phyloP scores from a whole-genome alignment of 2,797 vertebrate species.

The Oreonectes daqikongensis region DNA sequence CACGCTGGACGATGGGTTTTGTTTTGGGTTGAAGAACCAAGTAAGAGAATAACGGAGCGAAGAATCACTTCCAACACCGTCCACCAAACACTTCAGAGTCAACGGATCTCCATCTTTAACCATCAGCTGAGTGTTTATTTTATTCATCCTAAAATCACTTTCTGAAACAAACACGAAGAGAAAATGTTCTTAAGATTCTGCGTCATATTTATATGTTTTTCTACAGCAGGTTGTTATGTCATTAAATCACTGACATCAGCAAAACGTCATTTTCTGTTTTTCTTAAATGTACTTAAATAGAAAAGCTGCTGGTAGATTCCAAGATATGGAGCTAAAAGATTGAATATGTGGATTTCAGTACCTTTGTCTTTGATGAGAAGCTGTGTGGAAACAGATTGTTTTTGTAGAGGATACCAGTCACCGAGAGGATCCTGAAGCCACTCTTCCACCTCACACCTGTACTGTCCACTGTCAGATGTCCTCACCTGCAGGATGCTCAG shows the following conservation, averaged over 20 bases:
- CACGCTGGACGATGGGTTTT: background rate
- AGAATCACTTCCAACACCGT: conserved; percentile 14
- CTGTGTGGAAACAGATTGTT: conserved; percentile 26
- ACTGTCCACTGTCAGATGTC: conserved; percentile 66
- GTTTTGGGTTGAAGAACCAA: conserved; percentile 57
- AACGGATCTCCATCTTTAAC: conserved; percentile 49
- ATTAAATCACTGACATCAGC: too few relatives aligned
- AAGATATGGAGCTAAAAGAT: too few relatives aligned
- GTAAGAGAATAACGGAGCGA: conserved; percentile 52
- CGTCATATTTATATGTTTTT: too few relatives aligned
- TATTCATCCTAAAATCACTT: conserved; percentile 51
- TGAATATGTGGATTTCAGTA: conserved; percentile 55
- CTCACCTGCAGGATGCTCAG: conserved; percentile 72
- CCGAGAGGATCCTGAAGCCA: conserved; percentile 71
- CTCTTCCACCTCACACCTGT: conserved; percentile 72
- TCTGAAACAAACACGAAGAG: conserved; percentile 25
- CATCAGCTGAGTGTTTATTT: background rate
- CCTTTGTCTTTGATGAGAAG: conserved; percentile 66
- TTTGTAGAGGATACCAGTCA: conserved; percentile 66
- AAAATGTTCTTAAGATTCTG: too few relatives aligned
- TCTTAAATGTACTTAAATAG: too few relatives aligned
- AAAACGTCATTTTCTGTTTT: too few relatives aligned
- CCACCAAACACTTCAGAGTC: conserved; percentile 52
- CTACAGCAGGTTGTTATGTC: too few relatives aligned
- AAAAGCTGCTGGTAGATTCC: too few relatives aligned